Conservation (phyloP, 2,113 vertebrate genomes). For the Ictalurus punctatus region DNA sequence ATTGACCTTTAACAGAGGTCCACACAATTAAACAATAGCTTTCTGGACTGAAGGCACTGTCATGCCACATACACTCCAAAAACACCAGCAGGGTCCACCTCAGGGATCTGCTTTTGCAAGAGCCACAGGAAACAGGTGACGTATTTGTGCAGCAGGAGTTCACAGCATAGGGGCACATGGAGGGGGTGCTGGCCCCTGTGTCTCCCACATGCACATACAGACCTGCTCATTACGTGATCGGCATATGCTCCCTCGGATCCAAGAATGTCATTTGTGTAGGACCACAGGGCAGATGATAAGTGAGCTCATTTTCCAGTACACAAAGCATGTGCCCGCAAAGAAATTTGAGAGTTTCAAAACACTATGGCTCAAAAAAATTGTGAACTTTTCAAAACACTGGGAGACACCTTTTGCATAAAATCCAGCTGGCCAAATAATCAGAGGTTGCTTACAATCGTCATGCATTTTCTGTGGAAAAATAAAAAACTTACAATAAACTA, state of each 20-base stretch:
- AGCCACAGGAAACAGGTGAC: slow-evolving; percentile 37
- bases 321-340: neutral
- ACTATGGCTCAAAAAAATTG: neutral
- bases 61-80: neutral
- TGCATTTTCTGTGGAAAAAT: slow-evolving; percentile 20
- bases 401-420: neutral
- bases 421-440: slow-evolving; percentile 13
- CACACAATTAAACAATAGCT: neutral
- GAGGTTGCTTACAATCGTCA: slow-evolving; percentile 14
- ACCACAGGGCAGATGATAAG: neutral
- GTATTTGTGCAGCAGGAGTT: slow-evolving; percentile 53
- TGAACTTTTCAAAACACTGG: neutral
- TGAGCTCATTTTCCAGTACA: neutral
- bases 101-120: slow-evolving; percentile 5
- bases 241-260: slow-evolving; percentile 42
- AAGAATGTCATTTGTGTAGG: neutral
- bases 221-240: slow-evolving; percentile 47
- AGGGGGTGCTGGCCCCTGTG: slow-evolving; percentile 26
- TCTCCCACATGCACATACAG: slow-evolving; percentile 12
- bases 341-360: neutral
- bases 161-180: slow-evolving; percentile 11
- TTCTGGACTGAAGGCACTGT: neutral
- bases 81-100: slow-evolving; percentile 31
- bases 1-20: neutral
- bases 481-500: no score